Evolutionary conservation across 2,797 vertebrate species (phyloP).

Genomic region (Myiotriccus ornatus): DNA sequence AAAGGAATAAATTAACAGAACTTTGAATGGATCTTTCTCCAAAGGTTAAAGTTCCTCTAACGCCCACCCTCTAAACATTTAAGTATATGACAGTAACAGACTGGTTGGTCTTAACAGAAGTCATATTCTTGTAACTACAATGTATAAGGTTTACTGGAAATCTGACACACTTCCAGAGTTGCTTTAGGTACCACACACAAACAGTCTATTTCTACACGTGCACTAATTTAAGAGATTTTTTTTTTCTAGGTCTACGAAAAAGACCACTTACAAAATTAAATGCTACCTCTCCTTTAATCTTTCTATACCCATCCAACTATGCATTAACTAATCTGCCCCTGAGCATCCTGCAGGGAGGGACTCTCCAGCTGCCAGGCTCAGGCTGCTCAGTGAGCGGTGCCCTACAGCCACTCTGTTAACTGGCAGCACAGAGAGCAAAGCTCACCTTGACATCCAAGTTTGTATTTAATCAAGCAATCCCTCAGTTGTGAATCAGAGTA

Average conservation of each 20-base stretch:
- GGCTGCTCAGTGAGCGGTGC: accelerated
- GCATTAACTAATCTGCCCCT: background rate
- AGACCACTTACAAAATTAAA: background rate
- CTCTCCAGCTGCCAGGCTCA: background rate
- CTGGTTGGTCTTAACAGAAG: background rate
- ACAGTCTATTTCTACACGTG: background rate
- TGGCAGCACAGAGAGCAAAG: background rate
- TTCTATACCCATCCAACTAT: background rate
- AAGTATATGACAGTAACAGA: background rate
- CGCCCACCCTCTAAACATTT: background rate
- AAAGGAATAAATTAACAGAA: background rate
- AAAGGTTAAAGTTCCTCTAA: background rate
- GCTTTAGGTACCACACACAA: background rate
- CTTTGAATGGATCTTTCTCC: background rate
- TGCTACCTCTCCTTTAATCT: background rate
- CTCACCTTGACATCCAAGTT: conserved; percentile 12
- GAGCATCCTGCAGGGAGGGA: background rate
- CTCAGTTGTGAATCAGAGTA: background rate
- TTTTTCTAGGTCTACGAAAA: background rate
- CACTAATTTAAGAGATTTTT: background rate
- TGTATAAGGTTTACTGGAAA: background rate
- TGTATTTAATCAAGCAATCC: background rate
- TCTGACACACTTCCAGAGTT: background rate
- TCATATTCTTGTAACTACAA: background rate
- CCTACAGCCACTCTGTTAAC: background rate